Percentiles rank a stretch among this genome's conserved stretches.
These are phyloP conservation scores for Aphidius colemani DNA, from an alignment of 2,888 invertebrate species.

Conservation along the genomic window DNA sequence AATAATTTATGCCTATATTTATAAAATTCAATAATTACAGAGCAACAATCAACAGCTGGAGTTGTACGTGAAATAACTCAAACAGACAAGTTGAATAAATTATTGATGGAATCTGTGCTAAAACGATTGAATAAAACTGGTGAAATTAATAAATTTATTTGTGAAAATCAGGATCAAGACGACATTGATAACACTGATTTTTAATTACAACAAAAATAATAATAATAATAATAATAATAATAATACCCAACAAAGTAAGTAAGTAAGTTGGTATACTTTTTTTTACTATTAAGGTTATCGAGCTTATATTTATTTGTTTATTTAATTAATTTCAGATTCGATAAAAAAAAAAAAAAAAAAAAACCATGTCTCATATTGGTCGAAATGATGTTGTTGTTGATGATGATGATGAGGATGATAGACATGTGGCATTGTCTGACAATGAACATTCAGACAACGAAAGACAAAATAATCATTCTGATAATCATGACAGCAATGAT, in stretches of 20 bases:
- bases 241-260: too few relatives aligned
- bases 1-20: too few relatives aligned
- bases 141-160: constrained; percentile 46
- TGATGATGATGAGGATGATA: constrained; percentile 25
- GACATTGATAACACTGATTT: constrained; percentile 59
- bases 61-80: constrained; percentile 63
- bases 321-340: neutral
- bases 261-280: too few relatives aligned
- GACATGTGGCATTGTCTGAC: constrained; percentile 23
- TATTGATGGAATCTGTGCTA: constrained; percentile 67
- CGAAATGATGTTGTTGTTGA: too few relatives aligned
- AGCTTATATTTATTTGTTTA: neutral
- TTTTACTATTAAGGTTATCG: constrained; percentile 17
- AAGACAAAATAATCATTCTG: constrained; percentile 7
- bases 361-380: too few relatives aligned
- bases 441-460: constrained; percentile 28
- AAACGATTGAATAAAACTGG: constrained; percentile 63
- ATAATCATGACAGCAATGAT: constrained; percentile 13
- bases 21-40: too few relatives aligned
- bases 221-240: too few relatives aligned
- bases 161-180: constrained; percentile 56
- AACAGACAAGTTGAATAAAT: constrained; percentile 72
- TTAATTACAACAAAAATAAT: too few relatives aligned
- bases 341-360: neutral
- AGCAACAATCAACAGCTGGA: constrained; percentile 21